Conservation (phyloP, 2,888 invertebrate genomes). For the Ecliptopera silaceata region DNA sequence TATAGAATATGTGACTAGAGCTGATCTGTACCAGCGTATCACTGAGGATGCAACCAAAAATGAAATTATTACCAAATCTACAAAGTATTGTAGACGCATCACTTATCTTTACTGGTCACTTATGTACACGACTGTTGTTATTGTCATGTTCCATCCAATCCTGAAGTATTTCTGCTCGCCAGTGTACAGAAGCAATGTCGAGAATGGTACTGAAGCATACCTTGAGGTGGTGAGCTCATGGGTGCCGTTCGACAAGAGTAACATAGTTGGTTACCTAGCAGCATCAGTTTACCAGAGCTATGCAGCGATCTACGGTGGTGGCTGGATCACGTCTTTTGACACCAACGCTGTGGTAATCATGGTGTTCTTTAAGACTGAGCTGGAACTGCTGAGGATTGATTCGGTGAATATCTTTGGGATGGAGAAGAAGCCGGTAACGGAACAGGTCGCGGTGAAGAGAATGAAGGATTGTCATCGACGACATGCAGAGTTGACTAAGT, state of each 20-base stretch:
- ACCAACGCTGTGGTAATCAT: slow-evolving; percentile 69
- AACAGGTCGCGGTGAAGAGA: slow-evolving; percentile 41
- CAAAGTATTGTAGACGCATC: slow-evolving; percentile 64
- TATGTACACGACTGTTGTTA: slow-evolving; percentile 65
- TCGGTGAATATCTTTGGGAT: slow-evolving; percentile 57
- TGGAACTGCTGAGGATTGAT: slow-evolving; percentile 62
- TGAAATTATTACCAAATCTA: slow-evolving; percentile 49
- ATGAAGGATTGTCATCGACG: slow-evolving; percentile 60
- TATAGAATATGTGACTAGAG: slow-evolving; percentile 62
- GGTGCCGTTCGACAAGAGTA: slow-evolving; percentile 70
- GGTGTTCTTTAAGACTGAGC: slow-evolving; percentile 69
- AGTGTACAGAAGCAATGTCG: slow-evolving; percentile 54
- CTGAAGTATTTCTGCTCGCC: slow-evolving; percentile 54
- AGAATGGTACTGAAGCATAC: slow-evolving; percentile 58
- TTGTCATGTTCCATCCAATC: slow-evolving; percentile 62
- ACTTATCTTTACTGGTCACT: slow-evolving; percentile 65
- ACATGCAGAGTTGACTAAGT: slow-evolving; percentile 65
- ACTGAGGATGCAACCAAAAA: slow-evolving; percentile 44
- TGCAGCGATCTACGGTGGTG: slow-evolving; percentile 66
- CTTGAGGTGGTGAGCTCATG: slow-evolving; percentile 69
- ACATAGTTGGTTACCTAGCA: slow-evolving; percentile 50
- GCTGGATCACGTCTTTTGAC: slow-evolving; percentile 74
- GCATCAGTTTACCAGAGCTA: slow-evolving; percentile 64
- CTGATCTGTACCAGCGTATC: slow-evolving; percentile 55
- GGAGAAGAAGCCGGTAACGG: slow-evolving; percentile 31